Base-by-base conservation (phyloP, 1,140 invertebrate genomes). In the Rhopalosiphum maidis region DNA sequence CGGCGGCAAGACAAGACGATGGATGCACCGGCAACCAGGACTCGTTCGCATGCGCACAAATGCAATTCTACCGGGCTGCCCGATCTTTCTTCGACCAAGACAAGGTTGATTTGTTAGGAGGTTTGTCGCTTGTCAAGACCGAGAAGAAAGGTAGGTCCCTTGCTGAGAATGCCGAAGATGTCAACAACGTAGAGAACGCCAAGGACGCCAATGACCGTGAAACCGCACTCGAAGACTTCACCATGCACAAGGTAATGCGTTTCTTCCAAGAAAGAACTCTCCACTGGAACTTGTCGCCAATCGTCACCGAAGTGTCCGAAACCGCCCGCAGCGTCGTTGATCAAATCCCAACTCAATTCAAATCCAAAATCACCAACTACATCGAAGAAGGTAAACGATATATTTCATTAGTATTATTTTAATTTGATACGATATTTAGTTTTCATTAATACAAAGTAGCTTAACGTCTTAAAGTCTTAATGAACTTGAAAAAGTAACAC, bases 21-120 rank as follows among this genome's bases (percentile, higher is more conserved):
- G 93, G 90, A 37, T 95, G 95, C 86, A 95, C 90, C 51, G 94
- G 96, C 85, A 95, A 96, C 93, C 95, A 96, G 94, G 96, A 97
- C 95, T 97, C 96, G 93, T 97, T 97, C 93, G 96, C 96, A 91
- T 97, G 97, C 95, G 95, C 97, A 89, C 97, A 97, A 95, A 95
- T 96, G 94, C 95, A 96, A 94, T 94, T 97, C 85, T 97, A 96
- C 95, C 95, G 96, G 51, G 96, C 95, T 94, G 96, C 96, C 9
- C 96, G 96, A 94, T 96, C 96, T n/a, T 96, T 97, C 94, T 96
- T 97, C 94, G 95, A 96, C 54, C 96, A 96, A 94, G 96, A 96
- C 88, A 96, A 94, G 94, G 95, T 96, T 87, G 96, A 96, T 93
- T 93, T 97, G 54, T 95, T 96, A 85, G 95, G 95, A 86, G 96